Percentiles rank a stretch among this genome's conserved stretches.
Conservation (phyloP, 2,888 invertebrate genomes). For the Eupithecia insigniata region DNA sequence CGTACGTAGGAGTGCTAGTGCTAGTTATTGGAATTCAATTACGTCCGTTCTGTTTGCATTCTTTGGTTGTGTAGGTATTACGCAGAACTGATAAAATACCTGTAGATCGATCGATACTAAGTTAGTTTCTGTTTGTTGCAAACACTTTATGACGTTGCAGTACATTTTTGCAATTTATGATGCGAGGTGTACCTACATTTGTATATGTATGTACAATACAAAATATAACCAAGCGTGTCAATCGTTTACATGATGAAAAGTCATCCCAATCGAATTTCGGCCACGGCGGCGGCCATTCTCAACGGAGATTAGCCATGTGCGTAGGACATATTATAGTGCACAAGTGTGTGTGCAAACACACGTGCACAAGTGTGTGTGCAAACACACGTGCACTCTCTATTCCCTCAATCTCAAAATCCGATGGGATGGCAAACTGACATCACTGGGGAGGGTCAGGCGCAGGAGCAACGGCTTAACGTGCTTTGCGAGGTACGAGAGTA, state of each 20-base stretch:
- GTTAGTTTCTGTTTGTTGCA: background rate
- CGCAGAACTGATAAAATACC: constrained; percentile 56
- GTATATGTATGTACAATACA: background rate
- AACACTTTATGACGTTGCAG: constrained; percentile 1
- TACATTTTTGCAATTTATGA: background rate
- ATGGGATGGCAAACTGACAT: background rate
- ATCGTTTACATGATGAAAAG: background rate
- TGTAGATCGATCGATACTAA: constrained; percentile 45
- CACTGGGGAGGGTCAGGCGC: background rate
- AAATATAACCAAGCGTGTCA: background rate
- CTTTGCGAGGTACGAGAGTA: background rate
- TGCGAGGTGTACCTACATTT: background rate
- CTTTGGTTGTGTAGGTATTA: constrained; percentile 48
- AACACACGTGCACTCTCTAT: background rate
- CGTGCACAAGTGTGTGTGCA: background rate
- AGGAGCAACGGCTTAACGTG: constrained; percentile 1
- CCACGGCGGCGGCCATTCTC: background rate
- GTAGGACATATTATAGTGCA: background rate
- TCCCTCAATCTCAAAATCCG: background rate
- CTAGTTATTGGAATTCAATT: constrained; percentile 44
- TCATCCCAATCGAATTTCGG: background rate
- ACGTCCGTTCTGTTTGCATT: constrained; percentile 46
- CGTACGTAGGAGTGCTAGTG: constrained; percentile 27
- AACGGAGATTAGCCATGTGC: background rate
- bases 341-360: background rate